Conservation (phyloP, 1,140 invertebrate species). For the Hyposmocoma kahamanoa region DNA sequence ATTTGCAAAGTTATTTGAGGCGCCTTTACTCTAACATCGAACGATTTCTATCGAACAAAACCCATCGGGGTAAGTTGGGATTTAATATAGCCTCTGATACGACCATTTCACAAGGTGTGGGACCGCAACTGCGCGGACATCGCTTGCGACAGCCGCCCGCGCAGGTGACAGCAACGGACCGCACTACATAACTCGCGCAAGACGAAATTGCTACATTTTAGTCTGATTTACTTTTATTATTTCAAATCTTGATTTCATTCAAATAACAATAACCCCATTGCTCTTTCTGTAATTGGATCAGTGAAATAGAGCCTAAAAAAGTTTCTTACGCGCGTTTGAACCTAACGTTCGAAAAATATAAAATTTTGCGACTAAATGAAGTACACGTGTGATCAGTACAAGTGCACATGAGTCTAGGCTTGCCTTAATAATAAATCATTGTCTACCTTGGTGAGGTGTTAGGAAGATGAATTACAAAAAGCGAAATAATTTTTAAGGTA, state of each 20-base stretch:
- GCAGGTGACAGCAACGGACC: conserved; percentile 23
- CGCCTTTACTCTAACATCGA: no score
- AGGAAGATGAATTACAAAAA: no score
- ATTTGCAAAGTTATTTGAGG: not conserved
- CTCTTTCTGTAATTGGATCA: conserved; percentile 29
- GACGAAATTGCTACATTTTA: conserved; percentile 54
- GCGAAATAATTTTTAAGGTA: no score
- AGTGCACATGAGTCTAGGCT: no score
- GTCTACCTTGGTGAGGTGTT: no score
- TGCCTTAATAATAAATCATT: no score
- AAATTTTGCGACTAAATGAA: no score
- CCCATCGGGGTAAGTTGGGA: conserved; percentile 50
- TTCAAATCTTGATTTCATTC: conserved; percentile 30
- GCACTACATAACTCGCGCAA: conserved; percentile 38
- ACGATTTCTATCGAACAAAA: conserved; percentile 53
- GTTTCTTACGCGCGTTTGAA: no score
- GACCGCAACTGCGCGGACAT: conserved; percentile 43
- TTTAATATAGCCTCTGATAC: conserved; percentile 69
- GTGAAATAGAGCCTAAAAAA: conserved; percentile 12
- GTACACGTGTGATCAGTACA: no score
- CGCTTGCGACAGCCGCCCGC: conserved; percentile 54
- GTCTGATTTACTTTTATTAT: conserved; percentile 34
- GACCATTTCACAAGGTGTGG: conserved; percentile 67
- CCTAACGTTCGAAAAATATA: no score
- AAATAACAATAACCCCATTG: conserved; percentile 24